Conservation (phyloP, 1,140 invertebrate species). For the Hypothenemus hampei region DNA sequence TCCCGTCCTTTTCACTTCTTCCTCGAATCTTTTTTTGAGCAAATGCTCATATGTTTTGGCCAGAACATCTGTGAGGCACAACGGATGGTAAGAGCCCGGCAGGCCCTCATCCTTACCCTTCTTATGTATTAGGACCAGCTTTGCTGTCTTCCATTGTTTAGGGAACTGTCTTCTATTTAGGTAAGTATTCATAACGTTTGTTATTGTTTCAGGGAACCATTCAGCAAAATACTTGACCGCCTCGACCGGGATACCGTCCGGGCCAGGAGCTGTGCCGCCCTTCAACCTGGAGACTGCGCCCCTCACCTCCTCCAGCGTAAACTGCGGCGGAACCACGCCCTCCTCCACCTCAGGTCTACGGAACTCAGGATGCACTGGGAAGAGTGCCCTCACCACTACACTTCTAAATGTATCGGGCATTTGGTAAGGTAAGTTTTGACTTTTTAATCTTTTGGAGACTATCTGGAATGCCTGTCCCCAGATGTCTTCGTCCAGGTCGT, state of each 20-base stretch:
- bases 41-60: conserved; percentile 4
- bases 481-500: conserved; percentile 1
- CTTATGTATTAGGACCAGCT: background rate
- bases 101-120: background rate
- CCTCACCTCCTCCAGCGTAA: background rate
- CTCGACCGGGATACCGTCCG: background rate
- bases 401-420: background rate
- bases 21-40: conserved; percentile 6
- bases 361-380: background rate
- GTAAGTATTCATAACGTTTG: background rate
- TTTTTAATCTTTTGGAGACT: background rate
- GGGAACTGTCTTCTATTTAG: background rate
- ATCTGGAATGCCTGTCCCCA: background rate
- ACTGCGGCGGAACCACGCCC: background rate
- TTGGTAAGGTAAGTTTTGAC: background rate
- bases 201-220: background rate
- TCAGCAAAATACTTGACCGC: background rate
- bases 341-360: background rate
- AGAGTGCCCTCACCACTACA: background rate
- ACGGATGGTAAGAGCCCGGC: background rate
- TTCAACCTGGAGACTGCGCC: background rate
- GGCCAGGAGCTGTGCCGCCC: background rate
- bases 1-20: conserved; percentile 3
- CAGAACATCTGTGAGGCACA: background rate
- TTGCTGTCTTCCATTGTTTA: background rate